Conservation (phyloP, 2,113 vertebrate species). For the Perognathus longimembris region DNA sequence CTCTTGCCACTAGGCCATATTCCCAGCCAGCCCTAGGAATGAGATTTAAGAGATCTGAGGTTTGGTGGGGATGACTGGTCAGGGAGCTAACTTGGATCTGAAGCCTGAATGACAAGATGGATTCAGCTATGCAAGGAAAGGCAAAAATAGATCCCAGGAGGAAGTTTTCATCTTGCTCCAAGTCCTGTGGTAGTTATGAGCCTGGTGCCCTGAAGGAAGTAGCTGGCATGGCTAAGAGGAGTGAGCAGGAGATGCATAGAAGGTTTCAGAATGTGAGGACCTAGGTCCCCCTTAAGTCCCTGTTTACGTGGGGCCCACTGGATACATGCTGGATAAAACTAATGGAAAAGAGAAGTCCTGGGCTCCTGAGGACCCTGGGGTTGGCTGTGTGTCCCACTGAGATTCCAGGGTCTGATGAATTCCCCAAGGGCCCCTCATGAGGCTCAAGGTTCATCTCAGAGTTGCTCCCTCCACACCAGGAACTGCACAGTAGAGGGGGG, state of each 20-base stretch:
- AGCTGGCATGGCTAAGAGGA: background rate
- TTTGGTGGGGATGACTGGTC: no score
- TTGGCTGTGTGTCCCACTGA: background rate
- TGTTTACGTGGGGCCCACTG: background rate
- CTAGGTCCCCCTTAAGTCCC: background rate
- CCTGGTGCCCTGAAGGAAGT: background rate
- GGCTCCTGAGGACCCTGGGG: background rate
- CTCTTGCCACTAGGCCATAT: no score
- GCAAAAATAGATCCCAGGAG: background rate
- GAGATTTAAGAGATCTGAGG: no score
- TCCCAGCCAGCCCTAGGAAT: no score
- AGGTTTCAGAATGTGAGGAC: background rate
- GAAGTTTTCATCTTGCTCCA: background rate
- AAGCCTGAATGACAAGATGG: background rate
- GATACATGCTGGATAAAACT: background rate
- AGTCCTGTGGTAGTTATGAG: background rate
- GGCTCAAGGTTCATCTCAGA: background rate
- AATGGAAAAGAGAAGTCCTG: background rate
- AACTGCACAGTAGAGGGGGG: accelerated
- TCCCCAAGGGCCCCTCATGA: background rate
- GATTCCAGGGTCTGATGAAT: background rate
- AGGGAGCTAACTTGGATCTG: background rate
- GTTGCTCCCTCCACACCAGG: background rate
- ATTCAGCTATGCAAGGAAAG: background rate
- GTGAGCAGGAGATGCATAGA: background rate